A percentile compares a stretch with the other conserved stretches of the same genome.
Evolutionary conservation across 2,888 invertebrate genomes (phyloP).

Genomic region (Oegoconia quadripuncta): DNA sequence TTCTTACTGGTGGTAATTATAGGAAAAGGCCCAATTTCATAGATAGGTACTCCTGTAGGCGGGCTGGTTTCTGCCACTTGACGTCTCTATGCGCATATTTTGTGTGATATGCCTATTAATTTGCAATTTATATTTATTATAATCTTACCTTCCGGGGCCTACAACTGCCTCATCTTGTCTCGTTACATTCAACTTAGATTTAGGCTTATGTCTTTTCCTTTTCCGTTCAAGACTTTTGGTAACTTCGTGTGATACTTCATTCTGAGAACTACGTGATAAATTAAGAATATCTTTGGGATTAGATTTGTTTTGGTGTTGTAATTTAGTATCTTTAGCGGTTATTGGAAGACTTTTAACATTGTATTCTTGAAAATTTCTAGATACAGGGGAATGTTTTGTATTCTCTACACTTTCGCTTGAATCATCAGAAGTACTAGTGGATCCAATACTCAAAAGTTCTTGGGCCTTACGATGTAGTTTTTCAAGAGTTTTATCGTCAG

Average conservation of each 20-base stretch:
- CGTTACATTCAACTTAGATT: constrained; percentile 11
- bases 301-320: not conserved
- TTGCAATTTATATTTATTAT: too few relatives aligned
- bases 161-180: constrained; percentile 14
- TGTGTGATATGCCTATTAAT: too few relatives aligned
- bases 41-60: too few relatives aligned
- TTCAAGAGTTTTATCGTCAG: constrained; percentile 48
- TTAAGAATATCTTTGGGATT: not conserved
- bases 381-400: constrained; percentile 3
- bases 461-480: constrained; percentile 65
- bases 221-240: constrained; percentile 16
- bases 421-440: constrained; percentile 52
- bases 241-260: not conserved
- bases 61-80: too few relatives aligned
- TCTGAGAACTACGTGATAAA: too few relatives aligned
- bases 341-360: not conserved
- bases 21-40: too few relatives aligned
- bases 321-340: not conserved
- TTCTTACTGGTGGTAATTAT: too few relatives aligned
- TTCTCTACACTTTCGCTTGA: constrained; percentile 37
- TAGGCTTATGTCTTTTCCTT: constrained; percentile 19
- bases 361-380: constrained; percentile 1
- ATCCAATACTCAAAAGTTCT: constrained; percentile 55
- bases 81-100: too few relatives aligned
- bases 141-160: constrained; percentile 29